These are phyloP conservation scores for Mobula hypostoma DNA, from an alignment of 2,113 vertebrate genomes.

Conservation along the genomic window DNA sequence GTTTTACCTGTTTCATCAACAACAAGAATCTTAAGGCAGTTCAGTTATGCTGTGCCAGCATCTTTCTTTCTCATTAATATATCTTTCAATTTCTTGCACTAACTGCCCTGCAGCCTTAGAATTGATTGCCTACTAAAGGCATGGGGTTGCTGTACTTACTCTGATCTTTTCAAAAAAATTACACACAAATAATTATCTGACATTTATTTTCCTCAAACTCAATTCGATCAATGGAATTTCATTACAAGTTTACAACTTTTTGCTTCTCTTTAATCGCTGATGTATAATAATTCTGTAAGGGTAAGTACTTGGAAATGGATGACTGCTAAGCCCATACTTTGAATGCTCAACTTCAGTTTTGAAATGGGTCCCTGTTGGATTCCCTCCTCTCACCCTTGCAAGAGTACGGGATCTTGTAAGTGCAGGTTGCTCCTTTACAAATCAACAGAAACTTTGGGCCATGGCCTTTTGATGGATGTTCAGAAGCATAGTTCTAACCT, in stretches of 20 bases:
- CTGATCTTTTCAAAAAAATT: constrained; percentile 11
- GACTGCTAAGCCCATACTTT: not conserved
- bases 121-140: constrained; percentile 17
- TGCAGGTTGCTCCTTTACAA: not conserved
- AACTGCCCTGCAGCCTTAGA: not conserved
- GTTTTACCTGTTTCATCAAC: not conserved
- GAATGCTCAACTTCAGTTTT: not conserved
- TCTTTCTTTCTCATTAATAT: constrained; percentile 7
- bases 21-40: not conserved
- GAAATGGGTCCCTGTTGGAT: not conserved
- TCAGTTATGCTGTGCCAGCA: not conserved
- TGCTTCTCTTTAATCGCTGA: constrained; percentile 6
- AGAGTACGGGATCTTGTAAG: not conserved
- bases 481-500: not conserved
- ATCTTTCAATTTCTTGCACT: not conserved
- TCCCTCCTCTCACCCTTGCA: not conserved
- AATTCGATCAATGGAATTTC: constrained; percentile 31
- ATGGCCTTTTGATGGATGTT: not conserved
- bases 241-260: constrained; percentile 1
- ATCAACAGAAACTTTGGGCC: not conserved
- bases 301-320: not conserved
- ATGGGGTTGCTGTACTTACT: not conserved
- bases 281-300: constrained; percentile 7
- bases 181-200: constrained; percentile 23
- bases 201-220: constrained; percentile 26